These are phyloP conservation scores for Doryteuthis pealeii DNA, from an alignment of 1,140 invertebrate species.

Conservation along the genomic window DNA sequence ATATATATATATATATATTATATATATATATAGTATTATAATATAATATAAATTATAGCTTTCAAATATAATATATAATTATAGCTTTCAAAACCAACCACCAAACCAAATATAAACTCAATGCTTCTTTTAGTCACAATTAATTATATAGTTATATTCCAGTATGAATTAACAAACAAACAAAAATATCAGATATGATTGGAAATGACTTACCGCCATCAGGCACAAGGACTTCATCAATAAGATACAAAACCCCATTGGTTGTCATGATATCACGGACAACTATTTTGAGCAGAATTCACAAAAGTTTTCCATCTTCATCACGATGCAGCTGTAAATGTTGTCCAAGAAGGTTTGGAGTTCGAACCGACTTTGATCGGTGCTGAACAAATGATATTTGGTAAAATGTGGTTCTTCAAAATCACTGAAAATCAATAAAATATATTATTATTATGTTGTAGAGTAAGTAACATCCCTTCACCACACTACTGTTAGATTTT, in stretches of 20 bases:
- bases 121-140: too few species aligned
- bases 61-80: too few species aligned
- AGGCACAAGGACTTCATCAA: constrained; percentile 64
- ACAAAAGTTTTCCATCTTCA: constrained; percentile 63
- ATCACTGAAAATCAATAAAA: constrained; percentile 63
- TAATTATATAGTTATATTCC: too few species aligned
- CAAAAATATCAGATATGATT: constrained; percentile 15
- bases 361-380: constrained; percentile 63
- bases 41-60: too few species aligned
- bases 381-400: constrained; percentile 70
- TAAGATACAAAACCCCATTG: constrained; percentile 66
- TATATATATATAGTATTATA: too few species aligned
- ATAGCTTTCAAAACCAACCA: too few species aligned
- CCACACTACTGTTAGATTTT: too few species aligned
- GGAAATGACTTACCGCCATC: constrained; percentile 56
- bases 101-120: too few species aligned
- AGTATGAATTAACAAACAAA: too few species aligned
- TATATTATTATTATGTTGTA: too few species aligned
- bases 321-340: constrained; percentile 63
- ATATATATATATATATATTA: too few species aligned
- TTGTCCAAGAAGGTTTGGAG: constrained; percentile 64
- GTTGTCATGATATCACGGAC: constrained; percentile 63
- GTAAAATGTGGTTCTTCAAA: constrained; percentile 68
- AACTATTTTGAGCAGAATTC: constrained; percentile 59
- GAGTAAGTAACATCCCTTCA: too few species aligned